Evolutionary conservation across 2,113 vertebrate genomes (phyloP), one percentile per base, ranked within the genome.

Genomic region (Antechinus flavipes): DNA sequence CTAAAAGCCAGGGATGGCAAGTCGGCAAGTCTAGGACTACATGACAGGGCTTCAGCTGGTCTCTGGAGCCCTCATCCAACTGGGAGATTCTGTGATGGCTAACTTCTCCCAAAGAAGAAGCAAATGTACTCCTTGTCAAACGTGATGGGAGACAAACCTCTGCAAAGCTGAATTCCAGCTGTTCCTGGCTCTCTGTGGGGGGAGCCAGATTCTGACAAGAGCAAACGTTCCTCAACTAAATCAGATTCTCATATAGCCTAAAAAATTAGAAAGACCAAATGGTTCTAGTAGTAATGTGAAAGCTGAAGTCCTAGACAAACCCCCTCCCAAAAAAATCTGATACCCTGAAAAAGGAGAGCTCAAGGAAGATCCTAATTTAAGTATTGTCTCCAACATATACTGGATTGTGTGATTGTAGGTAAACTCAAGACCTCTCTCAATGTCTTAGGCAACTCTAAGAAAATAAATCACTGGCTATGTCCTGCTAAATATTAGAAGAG

Each of bases 191-290:
- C 7, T 19, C 54, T 54, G 54, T 24, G 56, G 30, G 46, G 76
- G 4, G 42, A 16, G 42, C 47, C 89, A 91, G 42, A 91, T 91
- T 30, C 9, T 94, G 27, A 95, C 50, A n/a, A 91, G 23, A 90
- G 54, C 50, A 93, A 23, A 90, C 47, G 89, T 53, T 91, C 26
- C 90, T 16, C 47, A 8, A 22, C 68, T 61, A 76, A 95, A 14
- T 89, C 54, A 55, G 42, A 89, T 95, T 93, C 92, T 50, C 54
- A 58, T 92, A 30, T 61, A 30, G 26, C 30, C 53, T 94, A 91
- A 90, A 11, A 92, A 11, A 96, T 52, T 54, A 22, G 91, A 47
- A 95, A 96, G 54, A 61, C 27, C 56, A 49, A 91, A 46, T 93
- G 16, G 53, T 89, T 95, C 61, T 96, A 49, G 0, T 0, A 91